Conservation (phyloP, 2,113 vertebrate species). For the Dicentrarchus labrax region DNA sequence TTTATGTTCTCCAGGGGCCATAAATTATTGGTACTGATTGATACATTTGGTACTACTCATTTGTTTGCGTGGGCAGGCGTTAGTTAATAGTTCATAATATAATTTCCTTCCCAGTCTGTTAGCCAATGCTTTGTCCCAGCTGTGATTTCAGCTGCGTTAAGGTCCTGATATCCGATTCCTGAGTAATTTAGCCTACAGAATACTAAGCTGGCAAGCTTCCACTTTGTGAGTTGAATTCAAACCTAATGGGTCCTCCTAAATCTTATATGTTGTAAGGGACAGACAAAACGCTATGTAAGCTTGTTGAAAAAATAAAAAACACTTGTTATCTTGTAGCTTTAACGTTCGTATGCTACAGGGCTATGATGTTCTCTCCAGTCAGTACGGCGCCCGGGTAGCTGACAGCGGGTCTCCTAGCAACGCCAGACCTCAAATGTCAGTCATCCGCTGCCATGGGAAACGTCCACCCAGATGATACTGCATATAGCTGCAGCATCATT, state of each 20-base stretch:
- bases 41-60: too few species aligned
- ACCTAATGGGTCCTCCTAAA: not conserved
- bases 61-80: not conserved
- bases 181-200: too few species aligned
- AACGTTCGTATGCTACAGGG: not conserved
- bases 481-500: not conserved
- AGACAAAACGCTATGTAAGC: too few species aligned
- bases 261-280: not conserved
- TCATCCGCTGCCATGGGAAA: not conserved
- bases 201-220: too few species aligned
- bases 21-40: too few species aligned
- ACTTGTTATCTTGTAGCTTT: not conserved
- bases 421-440: not conserved
- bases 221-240: not conserved
- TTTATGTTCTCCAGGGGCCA: not conserved
- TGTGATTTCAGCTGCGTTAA: not conserved
- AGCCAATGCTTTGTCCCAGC: not conserved
- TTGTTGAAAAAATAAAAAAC: not conserved
- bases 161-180: too few species aligned
- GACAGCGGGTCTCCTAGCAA: too few species aligned
- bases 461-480: not conserved
- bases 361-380: too few species aligned
- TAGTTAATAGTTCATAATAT: not conserved
- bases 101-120: not conserved
- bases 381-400: not conserved